Base-by-base conservation (phyloP, 2,797 vertebrate genomes). In the Xenentodon cancila region DNA sequence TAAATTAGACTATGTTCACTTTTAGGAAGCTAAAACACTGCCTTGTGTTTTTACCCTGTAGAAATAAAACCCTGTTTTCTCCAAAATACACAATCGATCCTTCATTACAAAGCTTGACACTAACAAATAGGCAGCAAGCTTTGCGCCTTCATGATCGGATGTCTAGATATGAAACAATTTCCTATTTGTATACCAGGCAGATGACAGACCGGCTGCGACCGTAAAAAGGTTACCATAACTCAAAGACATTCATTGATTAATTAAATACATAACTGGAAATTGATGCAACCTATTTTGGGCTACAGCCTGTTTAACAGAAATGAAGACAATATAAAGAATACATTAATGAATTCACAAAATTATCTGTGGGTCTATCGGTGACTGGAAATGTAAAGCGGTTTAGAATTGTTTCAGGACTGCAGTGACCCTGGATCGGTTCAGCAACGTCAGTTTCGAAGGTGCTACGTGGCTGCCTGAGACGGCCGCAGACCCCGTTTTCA, bases 1-100 rank as follows among this genome's bases (percentile, higher is more conserved):
- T 77, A 86, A 84, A 46, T 85, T 74, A 82, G 47, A 22, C 68
- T 71, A 64, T 62, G 42, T 60, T 51, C 2, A 5, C 46, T 63
- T 80, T 58, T 65, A 81, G 27, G 59, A 56, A 70, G 1, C 67
- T 44, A 60, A 70, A 85, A 90, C 88, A 87, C 87, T 90, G 88
- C 85, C 45, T 66, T 79, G 19, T 81, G 58, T 25, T 80, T 84
- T 80, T 84, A 88, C 87, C 89, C 87, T 89, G 87, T 89, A 78
- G 53, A 88, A 87, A 85, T 25, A 56, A 65, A 85, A 88, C 86
- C 82, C 89, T 88, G 85, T 88, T 88, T 84, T 69, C 66, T 86
- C 81, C 77, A 81, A 68, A 68, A 67, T 20, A 75, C 55, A 50
- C 64, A 12, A 34, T 45, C 48, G 27, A 32, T 32, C 68, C 44